Evolutionary conservation across 2,888 invertebrate genomes (phyloP).

Genomic region (Tolmerus cingulatus): DNA sequence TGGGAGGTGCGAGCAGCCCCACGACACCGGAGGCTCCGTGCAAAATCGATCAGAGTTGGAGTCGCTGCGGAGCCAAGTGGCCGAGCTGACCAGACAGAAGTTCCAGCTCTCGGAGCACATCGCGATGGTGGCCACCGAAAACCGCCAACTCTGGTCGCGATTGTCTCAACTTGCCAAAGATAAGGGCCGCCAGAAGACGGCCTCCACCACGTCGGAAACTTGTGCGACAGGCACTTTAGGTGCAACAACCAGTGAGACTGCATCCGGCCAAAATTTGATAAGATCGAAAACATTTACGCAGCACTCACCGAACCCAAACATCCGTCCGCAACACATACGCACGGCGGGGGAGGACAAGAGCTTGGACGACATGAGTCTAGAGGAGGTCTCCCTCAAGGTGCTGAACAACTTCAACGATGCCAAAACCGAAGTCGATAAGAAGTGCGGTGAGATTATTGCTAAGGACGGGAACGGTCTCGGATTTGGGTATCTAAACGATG

Average conservation of each 20-base stretch:
- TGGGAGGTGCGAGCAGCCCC: conserved; percentile 60
- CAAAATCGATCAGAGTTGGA: neutral
- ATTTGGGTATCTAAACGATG: conserved; percentile 58
- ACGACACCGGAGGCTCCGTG: neutral
- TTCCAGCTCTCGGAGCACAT: conserved; percentile 79
- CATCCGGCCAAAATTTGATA: conserved; percentile 62
- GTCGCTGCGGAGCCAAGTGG: conserved; percentile 70
- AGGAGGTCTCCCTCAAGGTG: conserved; percentile 78
- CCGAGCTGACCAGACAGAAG: conserved; percentile 77
- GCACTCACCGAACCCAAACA: conserved; percentile 68
- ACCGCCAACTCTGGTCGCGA: conserved; percentile 80
- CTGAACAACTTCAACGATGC: conserved; percentile 73
- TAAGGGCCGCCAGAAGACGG: conserved; percentile 56
- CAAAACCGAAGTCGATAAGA: conserved; percentile 71
- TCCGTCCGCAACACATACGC: conserved; percentile 64
- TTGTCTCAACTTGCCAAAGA: conserved; percentile 71
- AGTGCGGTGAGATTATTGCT: conserved; percentile 64
- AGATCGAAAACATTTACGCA: conserved; percentile 75
- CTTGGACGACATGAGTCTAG: conserved; percentile 72
- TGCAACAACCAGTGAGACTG: neutral
- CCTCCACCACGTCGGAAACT: neutral
- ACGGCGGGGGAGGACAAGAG: conserved; percentile 64
- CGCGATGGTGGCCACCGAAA: conserved; percentile 82
- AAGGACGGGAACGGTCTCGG: conserved; percentile 53
- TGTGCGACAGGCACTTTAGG: neutral